phyloP scores from a whole-genome alignment of 2,113 vertebrate genomes.

The Ictalurus punctatus region DNA sequence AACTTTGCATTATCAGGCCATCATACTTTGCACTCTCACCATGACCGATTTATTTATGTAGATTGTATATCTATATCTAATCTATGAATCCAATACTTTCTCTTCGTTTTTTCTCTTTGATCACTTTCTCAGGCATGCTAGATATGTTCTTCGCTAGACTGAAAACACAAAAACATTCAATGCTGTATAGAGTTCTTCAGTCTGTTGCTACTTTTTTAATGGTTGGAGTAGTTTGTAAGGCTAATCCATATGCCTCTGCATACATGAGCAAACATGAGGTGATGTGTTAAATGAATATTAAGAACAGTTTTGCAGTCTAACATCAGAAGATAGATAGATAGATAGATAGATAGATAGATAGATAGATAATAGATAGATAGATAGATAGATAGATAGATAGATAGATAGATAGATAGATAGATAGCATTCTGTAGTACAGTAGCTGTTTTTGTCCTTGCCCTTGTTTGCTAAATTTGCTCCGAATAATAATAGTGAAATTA shows the following conservation, averaged over 20 bases:
- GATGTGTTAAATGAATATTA: neutral
- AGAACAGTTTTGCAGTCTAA: neutral
- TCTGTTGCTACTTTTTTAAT: neutral
- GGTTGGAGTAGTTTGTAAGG: neutral
- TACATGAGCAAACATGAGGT: neutral
- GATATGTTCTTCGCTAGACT: neutral
- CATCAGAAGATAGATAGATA: neutral
- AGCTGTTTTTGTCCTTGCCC: too few relatives aligned
- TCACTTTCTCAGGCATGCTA: neutral
- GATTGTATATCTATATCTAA: neutral
- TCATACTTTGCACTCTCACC: constrained; percentile 22
- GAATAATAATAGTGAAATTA: too few relatives aligned
- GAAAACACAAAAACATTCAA: neutral
- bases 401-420: too few relatives aligned
- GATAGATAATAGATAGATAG: neutral
- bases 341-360: neutral
- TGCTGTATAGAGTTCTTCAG: neutral
- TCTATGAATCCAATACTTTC: neutral
- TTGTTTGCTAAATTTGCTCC: too few relatives aligned
- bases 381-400: neutral
- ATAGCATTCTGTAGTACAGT: too few relatives aligned
- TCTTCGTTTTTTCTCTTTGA: neutral
- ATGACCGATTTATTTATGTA: neutral
- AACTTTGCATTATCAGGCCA: constrained; percentile 38
- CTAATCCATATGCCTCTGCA: neutral